Conservation (phyloP, 2,888 invertebrate genomes). For the Diaperis boleti region DNA sequence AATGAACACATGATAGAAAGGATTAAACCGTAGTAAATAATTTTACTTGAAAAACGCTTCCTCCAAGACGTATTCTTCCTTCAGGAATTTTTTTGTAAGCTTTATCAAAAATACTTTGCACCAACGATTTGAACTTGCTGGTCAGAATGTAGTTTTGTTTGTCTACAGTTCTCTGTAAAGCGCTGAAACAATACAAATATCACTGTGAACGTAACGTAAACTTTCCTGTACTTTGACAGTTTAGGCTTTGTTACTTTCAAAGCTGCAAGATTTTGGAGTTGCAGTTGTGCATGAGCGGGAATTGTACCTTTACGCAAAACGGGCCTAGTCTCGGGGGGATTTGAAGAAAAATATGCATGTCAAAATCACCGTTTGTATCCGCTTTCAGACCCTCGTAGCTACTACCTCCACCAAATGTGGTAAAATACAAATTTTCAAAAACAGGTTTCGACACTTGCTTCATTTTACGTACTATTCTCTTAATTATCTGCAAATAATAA, state of each 20-base stretch:
- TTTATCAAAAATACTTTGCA: constrained; percentile 1
- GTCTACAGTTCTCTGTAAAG: neutral
- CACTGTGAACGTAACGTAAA: no score
- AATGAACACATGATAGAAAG: neutral
- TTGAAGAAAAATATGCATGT: neutral
- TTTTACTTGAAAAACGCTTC: neutral
- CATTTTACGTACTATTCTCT: neutral
- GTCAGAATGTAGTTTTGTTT: neutral
- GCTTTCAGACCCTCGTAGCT: neutral
- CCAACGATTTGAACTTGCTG: neutral
- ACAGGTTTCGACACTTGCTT: neutral
- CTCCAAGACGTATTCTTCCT: neutral
- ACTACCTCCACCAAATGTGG: neutral
- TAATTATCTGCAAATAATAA: neutral
- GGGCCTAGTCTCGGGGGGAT: neutral
- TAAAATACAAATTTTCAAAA: neutral
- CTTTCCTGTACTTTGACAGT: no score
- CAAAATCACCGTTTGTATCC: neutral
- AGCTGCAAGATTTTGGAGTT: neutral
- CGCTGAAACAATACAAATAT: neutral
- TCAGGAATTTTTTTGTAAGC: neutral
- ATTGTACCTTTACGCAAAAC: neutral
- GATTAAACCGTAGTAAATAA: neutral
- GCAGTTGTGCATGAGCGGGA: neutral
- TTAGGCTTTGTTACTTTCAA: neutral